Conservation (phyloP, 2,888 invertebrate species). For the Carabus problematicus region DNA sequence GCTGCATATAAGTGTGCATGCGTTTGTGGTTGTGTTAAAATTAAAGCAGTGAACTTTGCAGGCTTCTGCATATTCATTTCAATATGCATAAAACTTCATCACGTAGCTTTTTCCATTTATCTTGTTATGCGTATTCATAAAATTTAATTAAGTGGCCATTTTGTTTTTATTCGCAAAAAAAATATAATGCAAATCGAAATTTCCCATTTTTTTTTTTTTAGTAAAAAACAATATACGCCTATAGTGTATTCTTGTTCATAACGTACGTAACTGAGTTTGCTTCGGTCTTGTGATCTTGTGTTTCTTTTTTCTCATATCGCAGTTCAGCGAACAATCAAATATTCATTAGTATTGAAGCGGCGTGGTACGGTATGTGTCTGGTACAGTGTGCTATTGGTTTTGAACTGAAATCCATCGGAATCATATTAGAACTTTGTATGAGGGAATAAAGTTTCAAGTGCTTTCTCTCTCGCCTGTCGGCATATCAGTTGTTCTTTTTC, state of each 20-base stretch:
- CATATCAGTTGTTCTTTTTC: too few relatives aligned
- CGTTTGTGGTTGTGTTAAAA: conserved; percentile 18
- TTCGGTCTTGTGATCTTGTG: too few relatives aligned
- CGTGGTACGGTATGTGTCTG: not conserved
- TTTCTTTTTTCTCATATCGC: not conserved
- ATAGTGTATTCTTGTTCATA: too few relatives aligned
- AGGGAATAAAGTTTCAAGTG: not conserved
- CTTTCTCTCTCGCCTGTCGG: not conserved
- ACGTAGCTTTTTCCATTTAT: conserved; percentile 22
- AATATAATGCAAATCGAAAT: conserved; percentile 3
- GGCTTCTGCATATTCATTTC: conserved; percentile 32
- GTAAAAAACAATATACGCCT: too few relatives aligned
- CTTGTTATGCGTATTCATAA: conserved; percentile 26
- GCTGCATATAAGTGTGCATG: not conserved
- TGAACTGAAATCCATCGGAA: conserved; percentile 26
- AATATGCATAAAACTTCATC: conserved; percentile 36
- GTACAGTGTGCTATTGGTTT: conserved; percentile 16
- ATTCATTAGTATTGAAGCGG: conserved; percentile 26
- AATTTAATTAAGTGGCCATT: conserved; percentile 34
- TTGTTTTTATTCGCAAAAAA: conserved; percentile 3
- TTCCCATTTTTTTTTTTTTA: not conserved
- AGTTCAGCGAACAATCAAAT: conserved; percentile 24
- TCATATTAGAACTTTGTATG: conserved; percentile 16
- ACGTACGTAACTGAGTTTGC: too few relatives aligned
- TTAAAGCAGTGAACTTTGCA: conserved; percentile 14